Percentiles rank a stretch among this genome's conserved stretches.
Conservation (phyloP, 2,797 vertebrate genomes). For the Poeciliopsis presidionis region DNA sequence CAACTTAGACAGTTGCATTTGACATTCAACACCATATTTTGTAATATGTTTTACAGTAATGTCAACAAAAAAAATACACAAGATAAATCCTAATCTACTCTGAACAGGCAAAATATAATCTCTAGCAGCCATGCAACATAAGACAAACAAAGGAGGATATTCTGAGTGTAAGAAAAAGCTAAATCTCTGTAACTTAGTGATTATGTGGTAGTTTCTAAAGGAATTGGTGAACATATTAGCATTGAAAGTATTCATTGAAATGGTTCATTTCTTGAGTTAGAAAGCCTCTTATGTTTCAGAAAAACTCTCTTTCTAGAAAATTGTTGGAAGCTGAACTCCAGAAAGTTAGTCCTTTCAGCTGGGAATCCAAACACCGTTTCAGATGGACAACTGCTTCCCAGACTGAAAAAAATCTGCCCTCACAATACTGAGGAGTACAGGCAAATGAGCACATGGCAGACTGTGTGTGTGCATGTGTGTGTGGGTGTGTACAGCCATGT, state of each 20-base stretch:
- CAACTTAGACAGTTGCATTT: neutral
- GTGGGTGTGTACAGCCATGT: slow-evolving; percentile 55
- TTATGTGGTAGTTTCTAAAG: neutral
- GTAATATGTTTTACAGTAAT: neutral
- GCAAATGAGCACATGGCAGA: slow-evolving; percentile 57
- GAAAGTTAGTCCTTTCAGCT: slow-evolving; percentile 15
- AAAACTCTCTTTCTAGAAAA: slow-evolving; percentile 18
- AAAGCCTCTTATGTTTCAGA: neutral
- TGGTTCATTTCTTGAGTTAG: neutral
- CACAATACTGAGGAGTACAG: slow-evolving; percentile 44
- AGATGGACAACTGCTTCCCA: slow-evolving; percentile 21
- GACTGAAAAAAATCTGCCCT: slow-evolving; percentile 30
- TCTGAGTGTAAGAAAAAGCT: slow-evolving; percentile 6
- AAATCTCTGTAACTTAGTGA: neutral
- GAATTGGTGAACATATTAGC: neutral
- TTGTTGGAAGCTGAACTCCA: neutral
- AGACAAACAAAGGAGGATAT: neutral
- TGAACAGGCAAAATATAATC: neutral
- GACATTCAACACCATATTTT: neutral
- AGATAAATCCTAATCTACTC: neutral
- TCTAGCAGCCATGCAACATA: neutral
- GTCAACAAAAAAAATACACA: too few species aligned
- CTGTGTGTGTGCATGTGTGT: slow-evolving; percentile 35
- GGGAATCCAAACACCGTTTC: slow-evolving; percentile 30
- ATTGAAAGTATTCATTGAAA: neutral